Evolutionary conservation across 2,797 vertebrate species (phyloP).

Genomic region (Acanthurus tractus): DNA sequence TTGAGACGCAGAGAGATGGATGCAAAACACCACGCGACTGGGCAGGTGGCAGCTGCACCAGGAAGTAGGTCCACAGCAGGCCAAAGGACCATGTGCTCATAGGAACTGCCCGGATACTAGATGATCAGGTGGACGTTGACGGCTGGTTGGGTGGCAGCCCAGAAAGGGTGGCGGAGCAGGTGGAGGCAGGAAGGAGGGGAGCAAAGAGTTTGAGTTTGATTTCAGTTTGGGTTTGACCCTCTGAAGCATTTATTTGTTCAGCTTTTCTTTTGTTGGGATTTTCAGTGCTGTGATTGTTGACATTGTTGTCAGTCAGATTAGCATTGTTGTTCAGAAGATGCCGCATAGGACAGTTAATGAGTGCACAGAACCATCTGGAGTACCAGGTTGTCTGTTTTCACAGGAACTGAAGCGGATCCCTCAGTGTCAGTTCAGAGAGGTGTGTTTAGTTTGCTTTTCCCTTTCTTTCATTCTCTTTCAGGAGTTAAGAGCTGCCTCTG

Average conservation of each 20-base stretch:
- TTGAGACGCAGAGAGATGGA: conserved; percentile 63
- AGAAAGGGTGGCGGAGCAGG: conserved; percentile 44
- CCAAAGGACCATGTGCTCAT: conserved; percentile 55
- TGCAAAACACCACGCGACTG: conserved; percentile 63
- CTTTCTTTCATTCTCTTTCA: not conserved
- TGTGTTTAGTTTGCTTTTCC: not conserved
- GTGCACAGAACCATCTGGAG: conserved; percentile 58
- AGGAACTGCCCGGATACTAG: conserved; percentile 58
- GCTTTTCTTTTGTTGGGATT: conserved; percentile 20
- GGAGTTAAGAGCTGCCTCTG: not conserved
- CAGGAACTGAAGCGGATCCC: conserved; percentile 12
- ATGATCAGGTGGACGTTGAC: conserved; percentile 64
- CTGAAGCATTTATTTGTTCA: conserved; percentile 20
- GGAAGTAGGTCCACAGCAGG: conserved; percentile 70
- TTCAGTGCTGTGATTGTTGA: conserved; percentile 25
- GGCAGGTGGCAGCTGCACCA: conserved; percentile 80
- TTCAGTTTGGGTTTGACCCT: conserved; percentile 33
- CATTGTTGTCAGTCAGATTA: conserved; percentile 49
- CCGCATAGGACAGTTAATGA: conserved; percentile 40
- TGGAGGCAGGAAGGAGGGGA: conserved; percentile 43
- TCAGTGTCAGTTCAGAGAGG: conserved; percentile 14
- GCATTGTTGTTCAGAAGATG: conserved; percentile 35
- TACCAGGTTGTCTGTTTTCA: conserved; percentile 56
- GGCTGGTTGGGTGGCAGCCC: conserved; percentile 55
- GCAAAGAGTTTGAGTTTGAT: conserved; percentile 19